Base-by-base conservation (phyloP, 1,140 invertebrate genomes). In the Bombus ignitus region DNA sequence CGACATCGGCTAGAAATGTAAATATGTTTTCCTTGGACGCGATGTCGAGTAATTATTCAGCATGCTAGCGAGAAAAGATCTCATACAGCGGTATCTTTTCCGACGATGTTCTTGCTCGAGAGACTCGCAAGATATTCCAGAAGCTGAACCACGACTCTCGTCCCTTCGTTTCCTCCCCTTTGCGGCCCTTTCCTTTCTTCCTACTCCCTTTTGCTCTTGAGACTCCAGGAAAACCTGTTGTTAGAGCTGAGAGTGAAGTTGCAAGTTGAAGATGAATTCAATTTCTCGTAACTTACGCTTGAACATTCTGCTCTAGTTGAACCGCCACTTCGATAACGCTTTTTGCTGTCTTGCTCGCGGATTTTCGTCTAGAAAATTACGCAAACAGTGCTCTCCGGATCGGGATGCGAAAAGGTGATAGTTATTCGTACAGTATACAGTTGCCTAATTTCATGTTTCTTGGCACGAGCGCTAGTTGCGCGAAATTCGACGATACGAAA, bases 41-140 rank as follows among this genome's bases (percentile, higher is more conserved):
- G 66, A 81, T 70, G 80, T 47, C 59, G 35, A 39, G 57, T 75
- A 90, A 90, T 90, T 90, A 85, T 87, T 82, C 71, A n/a, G 53
- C 53, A 1, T n/a, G 25, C 32, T 35, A 44, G 18, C 53, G 70
- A 53, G 53, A 13, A 65, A n/a, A 65, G 35, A 44, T 35, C 65
- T 18, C 28, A 32, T 65, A 22, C 47, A 53, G 47, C 47, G 47
- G 47, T 53, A 53, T 53, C 47, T 22, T 81, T 87, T 70, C 62
- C 6, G 32, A 18, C 71, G 59, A 5, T 18, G 76, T 78, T 78
- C 44, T 35, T 68, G 42, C 18, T 28, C 6, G 6, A 35, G 12
- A 59, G 25, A n/a, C 62, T 65, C 25, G 25, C 15, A 12, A 37
- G 42, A 35, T 28, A 39, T 70, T 70, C 22, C 35, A 39, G 15